Evolutionary conservation across 2,888 invertebrate species (phyloP).

Genomic region (Clunio marinus): DNA sequence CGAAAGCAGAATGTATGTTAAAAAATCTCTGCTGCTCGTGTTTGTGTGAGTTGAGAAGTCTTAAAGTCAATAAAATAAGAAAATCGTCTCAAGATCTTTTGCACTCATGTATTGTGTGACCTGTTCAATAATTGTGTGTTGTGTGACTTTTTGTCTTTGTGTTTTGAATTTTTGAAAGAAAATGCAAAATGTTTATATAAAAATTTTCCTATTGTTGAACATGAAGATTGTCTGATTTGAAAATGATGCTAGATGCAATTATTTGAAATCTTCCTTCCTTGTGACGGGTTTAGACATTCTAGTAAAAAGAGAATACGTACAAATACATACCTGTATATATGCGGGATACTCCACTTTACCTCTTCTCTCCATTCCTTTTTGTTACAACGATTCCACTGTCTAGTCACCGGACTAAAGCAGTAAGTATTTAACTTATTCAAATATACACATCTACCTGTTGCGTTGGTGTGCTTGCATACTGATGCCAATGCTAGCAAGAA

Average conservation of each 20-base stretch:
- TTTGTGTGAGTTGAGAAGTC: neutral
- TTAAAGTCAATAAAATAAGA: slow-evolving; percentile 16
- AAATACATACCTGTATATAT: no score
- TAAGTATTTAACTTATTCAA: no score
- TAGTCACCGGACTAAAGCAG: slow-evolving; percentile 23
- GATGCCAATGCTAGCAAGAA: neutral
- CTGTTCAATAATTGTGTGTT: neutral
- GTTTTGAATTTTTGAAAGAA: no score
- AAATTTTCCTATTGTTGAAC: no score
- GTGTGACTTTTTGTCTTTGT: neutral
- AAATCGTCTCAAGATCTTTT: neutral
- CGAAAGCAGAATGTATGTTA: neutral
- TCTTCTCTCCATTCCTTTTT: no score
- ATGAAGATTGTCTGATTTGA: no score
- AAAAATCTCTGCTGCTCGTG: neutral
- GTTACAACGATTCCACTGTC: no score
- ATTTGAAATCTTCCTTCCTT: no score
- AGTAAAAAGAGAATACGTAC: no score
- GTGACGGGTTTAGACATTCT: neutral
- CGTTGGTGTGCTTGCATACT: slow-evolving; percentile 25
- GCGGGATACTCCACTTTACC: neutral
- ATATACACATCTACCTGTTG: slow-evolving; percentile 21
- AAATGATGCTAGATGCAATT: neutral
- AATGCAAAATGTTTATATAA: neutral
- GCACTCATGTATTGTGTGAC: neutral